Base-by-base conservation (phyloP, 2,113 vertebrate species). In the Takifugu bimaculatus region DNA sequence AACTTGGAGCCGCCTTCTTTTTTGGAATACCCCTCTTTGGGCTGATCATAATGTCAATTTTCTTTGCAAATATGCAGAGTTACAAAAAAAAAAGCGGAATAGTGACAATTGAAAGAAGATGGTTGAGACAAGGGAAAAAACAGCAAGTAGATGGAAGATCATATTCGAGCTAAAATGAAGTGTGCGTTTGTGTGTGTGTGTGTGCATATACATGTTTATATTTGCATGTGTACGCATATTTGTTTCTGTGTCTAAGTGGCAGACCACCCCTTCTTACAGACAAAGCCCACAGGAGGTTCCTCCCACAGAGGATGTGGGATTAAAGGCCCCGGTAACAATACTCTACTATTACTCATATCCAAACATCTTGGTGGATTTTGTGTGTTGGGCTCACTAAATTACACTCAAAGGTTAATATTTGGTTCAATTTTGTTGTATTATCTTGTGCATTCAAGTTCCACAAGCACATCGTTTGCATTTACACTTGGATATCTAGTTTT, bases 291-390 rank as follows among this genome's bases (percentile, higher is more conserved):
- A 39, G 35, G 7, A 39, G 35, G 7, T 69, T 80, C 53, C 71
- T 43, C 81, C 88, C 85, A 78, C 83, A 88, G 86, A 88, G 86
- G 88, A 89, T 89, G 89, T 89, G 88, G 87, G 75, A 80, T 63
- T 58, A 64, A 78, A 59, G 60, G 69, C 55, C 75, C 73, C 80
- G 20, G 60, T 83, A 82, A 88, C 81, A 84, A 68, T 69, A 60
- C 63, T 72, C 60, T 35, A 44, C 69, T 80, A 66, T 80, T 75
- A 47, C 55, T 57, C 57, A 11, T 39, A 39, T 39, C 35, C 35
- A 39, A 39, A 39, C 35, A 39, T 9, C 1, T 1, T 39, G 35
- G 7, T 10, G 35, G 35, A 39, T 39, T 39, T 6, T 39, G 35
- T 39, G 35, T 7, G 11, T 45, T 15, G 44, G 44, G 14, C 35